Evolutionary conservation across 2,888 invertebrate genomes (phyloP), one percentile per base, ranked within the genome.

Genomic region (Caenorhabditis sp.): DNA sequence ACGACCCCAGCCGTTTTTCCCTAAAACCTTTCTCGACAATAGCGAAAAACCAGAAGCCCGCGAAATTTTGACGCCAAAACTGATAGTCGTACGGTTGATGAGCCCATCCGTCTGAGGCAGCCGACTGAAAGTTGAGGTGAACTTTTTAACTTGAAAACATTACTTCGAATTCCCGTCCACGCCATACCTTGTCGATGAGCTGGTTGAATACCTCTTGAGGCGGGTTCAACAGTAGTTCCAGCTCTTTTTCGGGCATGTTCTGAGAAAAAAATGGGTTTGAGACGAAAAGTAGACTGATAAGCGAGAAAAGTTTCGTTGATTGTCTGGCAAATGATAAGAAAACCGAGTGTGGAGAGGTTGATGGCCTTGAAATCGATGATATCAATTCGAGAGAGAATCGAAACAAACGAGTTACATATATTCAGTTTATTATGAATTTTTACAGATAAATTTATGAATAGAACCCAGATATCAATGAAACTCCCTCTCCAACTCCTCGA

Each of bases 71-170:
- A 13, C 6, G 11, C 45, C 45, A 58, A 45, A 58, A 45, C 22
- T 17, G 20, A 24, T 58, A 58, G 32, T 58, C 58, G n/a, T 32
- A 20, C 7, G 30, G 41, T 46, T 58, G 58, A 58, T 32, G 45
- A 7, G 58, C 45, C 58, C 58, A 58, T 32, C 41, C 58, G 22
- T 58, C 58, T 7, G 58, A 45, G 0, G 30, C 32, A n/a, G 45
- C 52, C 13, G 32, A 7, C 52, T 52, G 27, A 9, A 48, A 22
- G 9, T 6, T 35, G 13, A 35, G 13, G 6, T 35, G 11, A 35
- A n/a, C n/a, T n/a, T n/a, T n/a, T n/a, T n/a, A n/a, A n/a, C n/a
- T n/a, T n/a, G n/a, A n/a, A n/a, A n/a, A n/a, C n/a, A n/a, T n/a
- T n/a, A n/a, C n/a, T n/a, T n/a, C n/a, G n/a, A n/a, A n/a, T n/a